phyloP scores from a whole-genome alignment of 2,797 vertebrate species.

The Cyclopterus lumpus region DNA sequence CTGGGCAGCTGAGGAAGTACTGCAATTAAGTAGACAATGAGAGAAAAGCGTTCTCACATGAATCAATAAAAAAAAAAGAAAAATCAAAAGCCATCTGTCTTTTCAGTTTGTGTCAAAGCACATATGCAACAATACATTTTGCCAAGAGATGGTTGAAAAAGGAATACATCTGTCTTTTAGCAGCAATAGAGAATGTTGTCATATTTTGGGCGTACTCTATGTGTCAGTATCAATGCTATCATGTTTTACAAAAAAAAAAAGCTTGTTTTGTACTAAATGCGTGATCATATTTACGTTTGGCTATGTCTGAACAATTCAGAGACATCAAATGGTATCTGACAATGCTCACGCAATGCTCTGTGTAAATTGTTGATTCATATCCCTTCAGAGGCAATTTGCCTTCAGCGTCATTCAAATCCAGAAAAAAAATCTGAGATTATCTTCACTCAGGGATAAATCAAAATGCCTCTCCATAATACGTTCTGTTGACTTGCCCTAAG shows the following conservation, averaged over 20 bases:
- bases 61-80: constrained; percentile 46
- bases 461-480: constrained; percentile 44
- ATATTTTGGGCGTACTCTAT: neutral
- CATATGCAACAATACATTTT: constrained; percentile 1
- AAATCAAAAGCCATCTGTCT: constrained; percentile 23
- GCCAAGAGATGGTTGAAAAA: neutral
- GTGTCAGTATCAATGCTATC: neutral
- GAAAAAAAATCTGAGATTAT: constrained; percentile 42
- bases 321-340: constrained; percentile 23
- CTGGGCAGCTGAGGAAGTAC: constrained; percentile 27
- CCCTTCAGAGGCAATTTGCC: constrained; percentile 42
- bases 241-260: constrained; percentile 8
- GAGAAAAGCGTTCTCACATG: constrained; percentile 20
- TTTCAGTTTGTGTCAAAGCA: constrained; percentile 13
- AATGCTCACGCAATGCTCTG: constrained; percentile 30
- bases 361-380: constrained; percentile 46
- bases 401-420: constrained; percentile 47
- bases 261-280: neutral
- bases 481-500: constrained; percentile 56
- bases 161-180: neutral
- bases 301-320: constrained; percentile 14
- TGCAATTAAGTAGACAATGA: constrained; percentile 25
- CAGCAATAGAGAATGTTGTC: neutral
- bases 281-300: constrained; percentile 15
- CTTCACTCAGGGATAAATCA: constrained; percentile 49